Conservation (phyloP, 1,140 invertebrate species). For the Drosophila lowei region DNA sequence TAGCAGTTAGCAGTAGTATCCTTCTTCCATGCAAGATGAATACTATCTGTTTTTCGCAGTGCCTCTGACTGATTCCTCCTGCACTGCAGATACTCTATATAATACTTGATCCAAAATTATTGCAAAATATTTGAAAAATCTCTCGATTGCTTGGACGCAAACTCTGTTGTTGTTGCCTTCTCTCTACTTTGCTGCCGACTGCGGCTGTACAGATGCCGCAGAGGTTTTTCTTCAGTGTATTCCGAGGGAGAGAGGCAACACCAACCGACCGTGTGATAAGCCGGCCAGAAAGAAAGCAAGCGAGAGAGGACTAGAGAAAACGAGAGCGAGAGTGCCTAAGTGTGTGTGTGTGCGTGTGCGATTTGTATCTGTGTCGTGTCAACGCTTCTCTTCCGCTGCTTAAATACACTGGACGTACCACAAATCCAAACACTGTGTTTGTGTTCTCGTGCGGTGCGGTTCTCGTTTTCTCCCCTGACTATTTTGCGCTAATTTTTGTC, state of each 20-base stretch:
- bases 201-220: slow-evolving; percentile 71
- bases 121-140: slow-evolving; percentile 62
- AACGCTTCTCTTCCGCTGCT: slow-evolving; percentile 15
- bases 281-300: slow-evolving; percentile 3
- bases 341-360: slow-evolving; percentile 16
- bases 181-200: slow-evolving; percentile 69
- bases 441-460: slow-evolving; percentile 78
- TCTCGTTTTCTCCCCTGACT: slow-evolving; percentile 61
- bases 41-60: slow-evolving; percentile 34
- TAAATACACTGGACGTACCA: slow-evolving; percentile 71
- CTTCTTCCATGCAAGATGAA: slow-evolving; percentile 5
- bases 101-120: slow-evolving; percentile 55
- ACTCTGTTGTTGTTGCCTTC: slow-evolving; percentile 74
- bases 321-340: slow-evolving; percentile 33
- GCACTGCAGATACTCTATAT: slow-evolving; percentile 37
- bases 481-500: slow-evolving; percentile 77
- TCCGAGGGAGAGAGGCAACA: slow-evolving; percentile 55
- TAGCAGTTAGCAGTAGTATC: slow-evolving; percentile 17
- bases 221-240: slow-evolving; percentile 73
- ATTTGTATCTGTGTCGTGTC: slow-evolving; percentile 4
- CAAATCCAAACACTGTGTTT: slow-evolving; percentile 71
- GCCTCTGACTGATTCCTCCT: slow-evolving; percentile 9
- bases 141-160: slow-evolving; percentile 38
- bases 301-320: slow-evolving; percentile 31
- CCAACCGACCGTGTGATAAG: slow-evolving; percentile 18